Evolutionary conservation across 2,113 vertebrate genomes (phyloP).

Genomic region (Phaethornis superciliosus): DNA sequence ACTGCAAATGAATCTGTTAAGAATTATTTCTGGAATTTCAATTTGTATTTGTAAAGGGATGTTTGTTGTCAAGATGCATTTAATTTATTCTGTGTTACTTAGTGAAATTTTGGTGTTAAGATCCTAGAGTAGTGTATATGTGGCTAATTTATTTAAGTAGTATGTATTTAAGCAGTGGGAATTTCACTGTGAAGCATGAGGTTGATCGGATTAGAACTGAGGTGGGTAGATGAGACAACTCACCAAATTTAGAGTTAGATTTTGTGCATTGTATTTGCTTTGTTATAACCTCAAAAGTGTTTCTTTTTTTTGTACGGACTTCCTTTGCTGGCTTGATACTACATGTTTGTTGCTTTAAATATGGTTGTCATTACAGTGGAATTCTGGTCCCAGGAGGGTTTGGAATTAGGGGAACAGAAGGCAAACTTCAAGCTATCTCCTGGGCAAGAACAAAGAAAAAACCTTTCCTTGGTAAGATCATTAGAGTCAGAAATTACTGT

Average conservation of each 20-base stretch:
- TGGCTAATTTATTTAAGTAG: neutral
- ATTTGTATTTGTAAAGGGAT: neutral
- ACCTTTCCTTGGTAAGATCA: slow-evolving; percentile 80
- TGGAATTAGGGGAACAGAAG: slow-evolving; percentile 79
- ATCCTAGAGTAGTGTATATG: neutral
- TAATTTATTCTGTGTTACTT: neutral
- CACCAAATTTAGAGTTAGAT: neutral
- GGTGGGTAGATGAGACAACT: neutral
- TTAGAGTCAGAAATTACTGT: neutral
- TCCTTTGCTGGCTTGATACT: neutral
- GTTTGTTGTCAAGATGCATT: neutral
- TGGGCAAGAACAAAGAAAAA: slow-evolving; percentile 83
- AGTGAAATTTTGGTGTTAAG: neutral
- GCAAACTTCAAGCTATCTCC: slow-evolving; percentile 81
- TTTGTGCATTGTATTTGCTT: neutral
- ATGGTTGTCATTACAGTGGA: slow-evolving; percentile 71
- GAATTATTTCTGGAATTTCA: neutral
- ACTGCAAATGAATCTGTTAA: neutral
- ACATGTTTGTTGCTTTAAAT: neutral
- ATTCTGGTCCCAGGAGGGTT: slow-evolving; percentile 83
- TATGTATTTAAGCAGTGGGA: neutral
- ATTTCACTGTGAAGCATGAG: neutral
- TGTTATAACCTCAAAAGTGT: neutral
- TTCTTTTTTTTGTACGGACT: neutral
- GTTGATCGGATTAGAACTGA: neutral